Conservation (phyloP, 2,113 vertebrate species). For the Rhodinocichla rosea region DNA sequence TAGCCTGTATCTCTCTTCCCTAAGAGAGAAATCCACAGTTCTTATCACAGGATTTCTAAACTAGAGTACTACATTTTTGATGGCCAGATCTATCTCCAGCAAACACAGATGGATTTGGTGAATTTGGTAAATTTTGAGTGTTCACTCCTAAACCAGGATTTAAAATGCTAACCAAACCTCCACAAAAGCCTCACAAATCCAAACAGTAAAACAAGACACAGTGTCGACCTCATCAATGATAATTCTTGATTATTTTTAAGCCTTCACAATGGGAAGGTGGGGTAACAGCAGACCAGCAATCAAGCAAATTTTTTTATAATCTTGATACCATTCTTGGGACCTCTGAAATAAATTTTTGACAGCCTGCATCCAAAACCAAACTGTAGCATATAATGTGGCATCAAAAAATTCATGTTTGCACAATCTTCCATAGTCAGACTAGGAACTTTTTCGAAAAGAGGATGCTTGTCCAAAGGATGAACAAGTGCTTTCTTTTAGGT, state of each 20-base stretch:
- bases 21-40: neutral
- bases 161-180: neutral
- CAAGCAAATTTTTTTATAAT: neutral
- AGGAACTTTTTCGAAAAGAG: neutral
- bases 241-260: neutral
- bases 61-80: neutral
- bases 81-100: neutral
- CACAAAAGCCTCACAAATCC: neutral
- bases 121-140: neutral
- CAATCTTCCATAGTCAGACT: neutral
- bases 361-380: neutral
- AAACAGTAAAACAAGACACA: neutral
- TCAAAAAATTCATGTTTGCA: neutral
- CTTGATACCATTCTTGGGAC: neutral
- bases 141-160: neutral
- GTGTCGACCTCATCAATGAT: neutral
- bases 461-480: neutral
- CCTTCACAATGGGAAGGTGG: neutral
- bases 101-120: neutral
- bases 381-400: fast-evolving
- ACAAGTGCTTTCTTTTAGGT: neutral
- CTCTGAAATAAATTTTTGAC: neutral
- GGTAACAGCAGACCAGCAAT: neutral
- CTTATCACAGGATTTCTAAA: neutral
- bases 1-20: neutral